These are phyloP conservation scores for Anas platyrhynchos DNA, from an alignment of 2,113 vertebrate genomes.

Conservation along the genomic window DNA sequence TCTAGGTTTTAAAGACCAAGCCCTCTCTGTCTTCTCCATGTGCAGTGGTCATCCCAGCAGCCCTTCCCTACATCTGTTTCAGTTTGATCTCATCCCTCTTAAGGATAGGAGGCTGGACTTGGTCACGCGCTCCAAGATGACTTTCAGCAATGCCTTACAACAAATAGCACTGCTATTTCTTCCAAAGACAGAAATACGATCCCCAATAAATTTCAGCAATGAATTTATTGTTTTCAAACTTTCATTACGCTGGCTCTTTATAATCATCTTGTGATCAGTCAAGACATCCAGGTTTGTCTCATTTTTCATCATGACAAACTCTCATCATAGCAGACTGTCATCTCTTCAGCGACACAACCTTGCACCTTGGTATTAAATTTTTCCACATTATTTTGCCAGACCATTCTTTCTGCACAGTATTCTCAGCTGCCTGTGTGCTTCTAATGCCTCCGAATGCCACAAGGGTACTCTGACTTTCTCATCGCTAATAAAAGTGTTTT, in stretches of 20 bases:
- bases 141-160: not conserved
- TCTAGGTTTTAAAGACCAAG: not conserved
- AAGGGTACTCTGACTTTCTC: not conserved
- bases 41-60: not conserved
- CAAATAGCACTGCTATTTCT: not conserved
- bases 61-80: not conserved
- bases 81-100: not conserved
- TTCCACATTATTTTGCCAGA: not conserved
- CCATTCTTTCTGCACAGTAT: accelerated
- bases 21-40: not conserved
- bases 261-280: not conserved
- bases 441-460: not conserved
- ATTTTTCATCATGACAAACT: not conserved
- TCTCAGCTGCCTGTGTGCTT: not conserved
- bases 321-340: not conserved
- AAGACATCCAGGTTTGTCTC: not conserved
- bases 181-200: not conserved
- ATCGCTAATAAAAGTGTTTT: not conserved
- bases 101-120: not conserved
- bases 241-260: not conserved
- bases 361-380: not conserved
- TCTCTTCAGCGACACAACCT: not conserved
- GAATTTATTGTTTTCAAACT: not conserved
- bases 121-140: not conserved
- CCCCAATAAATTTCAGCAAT: not conserved